Evolutionary conservation across 2,797 vertebrate genomes (phyloP), one percentile per base, ranked within the genome.

Genomic region (Tarsius wallacei): DNA sequence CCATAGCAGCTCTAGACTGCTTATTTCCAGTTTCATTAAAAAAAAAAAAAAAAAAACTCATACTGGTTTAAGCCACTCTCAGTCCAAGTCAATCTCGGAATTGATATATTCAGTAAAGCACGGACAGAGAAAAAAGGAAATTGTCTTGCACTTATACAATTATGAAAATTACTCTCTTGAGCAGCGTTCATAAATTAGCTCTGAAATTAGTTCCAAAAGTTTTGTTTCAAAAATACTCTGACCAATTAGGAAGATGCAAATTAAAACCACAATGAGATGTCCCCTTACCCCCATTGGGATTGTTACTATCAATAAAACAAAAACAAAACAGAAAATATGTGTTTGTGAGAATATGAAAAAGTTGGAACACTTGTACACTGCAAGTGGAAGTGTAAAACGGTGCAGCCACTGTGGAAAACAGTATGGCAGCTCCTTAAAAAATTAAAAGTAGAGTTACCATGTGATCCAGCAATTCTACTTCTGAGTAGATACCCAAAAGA

Each of bases 181-280:
- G 24, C 73, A 89, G 24, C 17, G 5, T 42, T 81, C 28, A 64
- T 31, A 68, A 76, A 31, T 55, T 71, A 57, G 21, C 4, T 91
- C 28, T 87, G 31, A n/a, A 95, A 70, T 57, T 80, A 91, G 80
- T 71, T 70, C 19, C 63, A 89, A 91, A 94, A 36, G 8, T 63
- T 81, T 11, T 91, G 49, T 80, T 91, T 64, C 13, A 51, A 91
- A 78, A 81, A 36, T n/a, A 68, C 15, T 68, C 93, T 42, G 28
- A 42, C 15, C 31, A 28, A 2, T 33, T 76, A 80, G 19, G 36
- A 64, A 85, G 66, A 33, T 33, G 55, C 63, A 91, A 88, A 81
- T 76, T 57, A 76, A 96, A 86, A 42, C 4, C 76, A 90, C 70
- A 47, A 26, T 47, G 66, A 64, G n/a, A 2, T n/a, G 42, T n/a